Evolutionary conservation across 23 tunicate species (phyloP).

Genomic region (Botrylloides violaceus): DNA sequence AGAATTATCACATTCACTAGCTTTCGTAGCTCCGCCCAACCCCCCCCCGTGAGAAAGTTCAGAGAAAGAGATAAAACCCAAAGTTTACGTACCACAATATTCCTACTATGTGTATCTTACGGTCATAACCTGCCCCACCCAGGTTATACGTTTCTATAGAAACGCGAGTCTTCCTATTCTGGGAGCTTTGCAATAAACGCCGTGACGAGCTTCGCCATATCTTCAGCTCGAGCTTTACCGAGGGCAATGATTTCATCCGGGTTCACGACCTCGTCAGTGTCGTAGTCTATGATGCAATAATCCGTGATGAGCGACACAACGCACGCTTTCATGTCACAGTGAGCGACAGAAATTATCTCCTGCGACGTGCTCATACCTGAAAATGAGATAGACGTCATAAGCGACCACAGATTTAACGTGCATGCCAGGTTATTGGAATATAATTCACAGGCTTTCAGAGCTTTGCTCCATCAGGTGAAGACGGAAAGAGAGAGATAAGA

Average conservation of each 20-base stretch:
- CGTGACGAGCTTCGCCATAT: constrained; percentile 53
- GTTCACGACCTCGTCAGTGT: constrained; percentile 24
- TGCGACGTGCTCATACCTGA: constrained; percentile 91
- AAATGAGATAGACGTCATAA: neutral
- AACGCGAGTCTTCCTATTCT: too few species aligned
- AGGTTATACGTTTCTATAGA: too few species aligned
- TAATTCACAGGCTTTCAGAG: too few species aligned
- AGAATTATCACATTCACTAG: too few species aligned
- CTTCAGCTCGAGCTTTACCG: constrained; percentile 35
- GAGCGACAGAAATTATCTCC: constrained; percentile 84
- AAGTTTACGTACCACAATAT: too few species aligned
- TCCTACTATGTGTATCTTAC: too few species aligned
- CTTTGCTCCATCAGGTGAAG: too few species aligned
- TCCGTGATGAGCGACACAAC: constrained; percentile 85
- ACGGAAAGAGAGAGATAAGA: too few species aligned
- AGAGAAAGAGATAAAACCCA: too few species aligned
- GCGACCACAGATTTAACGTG: neutral
- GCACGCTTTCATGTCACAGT: constrained; percentile 59
- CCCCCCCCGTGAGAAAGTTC: too few species aligned
- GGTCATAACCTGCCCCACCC: too few species aligned
- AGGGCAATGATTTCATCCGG: constrained; percentile 75
- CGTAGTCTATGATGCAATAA: constrained; percentile 77
- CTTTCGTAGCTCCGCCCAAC: too few species aligned
- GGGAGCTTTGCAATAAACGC: constrained; percentile 19
- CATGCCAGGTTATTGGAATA: neutral